Conservation (phyloP, 2,113 vertebrate genomes). For the Myotis lucifugus region DNA sequence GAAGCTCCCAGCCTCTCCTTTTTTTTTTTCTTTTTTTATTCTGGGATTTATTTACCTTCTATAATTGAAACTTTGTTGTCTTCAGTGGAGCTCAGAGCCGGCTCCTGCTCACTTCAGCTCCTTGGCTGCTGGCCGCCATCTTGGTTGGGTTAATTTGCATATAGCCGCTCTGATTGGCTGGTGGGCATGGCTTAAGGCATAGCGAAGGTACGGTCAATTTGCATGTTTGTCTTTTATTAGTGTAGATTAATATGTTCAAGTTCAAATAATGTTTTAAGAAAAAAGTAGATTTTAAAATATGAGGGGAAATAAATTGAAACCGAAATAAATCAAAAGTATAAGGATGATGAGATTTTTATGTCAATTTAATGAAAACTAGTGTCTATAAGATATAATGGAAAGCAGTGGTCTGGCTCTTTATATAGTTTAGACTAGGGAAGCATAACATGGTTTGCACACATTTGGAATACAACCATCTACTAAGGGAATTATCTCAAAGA, state of each 20-base stretch:
- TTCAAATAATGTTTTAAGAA: neutral
- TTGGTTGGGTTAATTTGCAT: too few relatives aligned
- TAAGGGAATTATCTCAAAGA: slow-evolving; percentile 30
- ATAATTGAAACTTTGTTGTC: too few relatives aligned
- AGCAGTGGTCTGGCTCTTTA: slow-evolving; percentile 29
- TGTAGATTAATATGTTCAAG: neutral
- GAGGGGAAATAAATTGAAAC: neutral
- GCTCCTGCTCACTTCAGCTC: too few relatives aligned
- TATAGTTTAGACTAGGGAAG: neutral
- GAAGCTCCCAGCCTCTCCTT: too few relatives aligned
- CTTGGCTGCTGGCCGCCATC: too few relatives aligned
- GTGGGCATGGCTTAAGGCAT: too few relatives aligned
- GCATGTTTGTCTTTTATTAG: too few relatives aligned
- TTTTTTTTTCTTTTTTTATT: too few relatives aligned
- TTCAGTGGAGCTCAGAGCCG: too few relatives aligned
- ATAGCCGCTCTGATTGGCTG: too few relatives aligned
- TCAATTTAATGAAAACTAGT: slow-evolving; percentile 10
- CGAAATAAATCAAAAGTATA: slow-evolving; percentile 29
- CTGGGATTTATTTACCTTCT: too few relatives aligned
- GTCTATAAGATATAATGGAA: neutral
- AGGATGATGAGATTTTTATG: neutral
- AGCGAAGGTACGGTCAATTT: too few relatives aligned
- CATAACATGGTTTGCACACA: neutral
- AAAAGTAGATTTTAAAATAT: neutral
- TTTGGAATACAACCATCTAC: neutral